These are phyloP conservation scores for Boloria euphrosyne DNA, from an alignment of 2,888 invertebrate genomes.

Conservation along the genomic window DNA sequence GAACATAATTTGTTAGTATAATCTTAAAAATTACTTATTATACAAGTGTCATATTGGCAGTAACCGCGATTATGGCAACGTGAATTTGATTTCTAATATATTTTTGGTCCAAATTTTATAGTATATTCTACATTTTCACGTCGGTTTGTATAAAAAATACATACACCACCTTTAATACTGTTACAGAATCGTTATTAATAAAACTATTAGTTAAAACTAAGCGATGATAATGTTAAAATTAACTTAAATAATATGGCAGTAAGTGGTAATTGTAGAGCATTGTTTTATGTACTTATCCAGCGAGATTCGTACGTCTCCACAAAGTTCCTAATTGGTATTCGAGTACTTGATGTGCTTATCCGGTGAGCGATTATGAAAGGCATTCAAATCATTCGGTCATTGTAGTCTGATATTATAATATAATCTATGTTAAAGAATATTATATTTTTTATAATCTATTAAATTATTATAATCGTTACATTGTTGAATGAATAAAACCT, in stretches of 20 bases:
- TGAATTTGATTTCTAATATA: constrained; percentile 78
- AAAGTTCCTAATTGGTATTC: constrained; percentile 25
- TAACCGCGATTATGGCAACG: constrained; percentile 78
- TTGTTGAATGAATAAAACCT: background rate
- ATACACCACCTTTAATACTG: constrained; percentile 80
- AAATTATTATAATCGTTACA: constrained; percentile 4
- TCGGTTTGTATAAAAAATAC: constrained; percentile 65
- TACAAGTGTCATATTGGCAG: constrained; percentile 78
- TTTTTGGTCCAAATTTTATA: constrained; percentile 78
- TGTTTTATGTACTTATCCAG: constrained; percentile 54
- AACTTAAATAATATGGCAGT: constrained; percentile 80
- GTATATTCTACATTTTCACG: constrained; percentile 66
- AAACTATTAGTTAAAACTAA: constrained; percentile 68
- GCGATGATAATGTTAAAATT: constrained; percentile 72
- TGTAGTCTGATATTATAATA: background rate
- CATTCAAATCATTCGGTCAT: background rate
- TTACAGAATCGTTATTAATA: constrained; percentile 61
- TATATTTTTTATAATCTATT: constrained; percentile 1
- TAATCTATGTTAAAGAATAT: background rate
- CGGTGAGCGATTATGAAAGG: constrained; percentile 12
- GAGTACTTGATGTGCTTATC: constrained; percentile 10
- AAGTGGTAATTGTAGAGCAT: constrained; percentile 62
- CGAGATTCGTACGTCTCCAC: constrained; percentile 71
- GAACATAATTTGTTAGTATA: constrained; percentile 48
- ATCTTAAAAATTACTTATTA: constrained; percentile 48